These are phyloP conservation scores for Bombus haemorrhoidalis DNA, from an alignment of 1,140 invertebrate species.

Conservation along the genomic window DNA sequence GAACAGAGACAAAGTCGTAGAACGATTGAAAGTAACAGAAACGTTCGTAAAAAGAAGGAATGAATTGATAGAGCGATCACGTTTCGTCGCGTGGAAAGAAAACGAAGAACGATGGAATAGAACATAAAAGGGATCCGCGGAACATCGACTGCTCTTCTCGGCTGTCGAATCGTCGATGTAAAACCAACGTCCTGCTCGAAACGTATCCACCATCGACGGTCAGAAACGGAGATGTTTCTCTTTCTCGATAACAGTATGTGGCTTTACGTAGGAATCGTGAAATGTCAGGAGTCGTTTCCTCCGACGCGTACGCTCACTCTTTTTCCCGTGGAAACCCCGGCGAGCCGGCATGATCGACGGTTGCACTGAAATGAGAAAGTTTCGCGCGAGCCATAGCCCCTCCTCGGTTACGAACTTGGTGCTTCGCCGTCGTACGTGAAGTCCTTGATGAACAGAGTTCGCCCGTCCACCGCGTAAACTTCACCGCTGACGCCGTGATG, in stretches of 20 bases:
- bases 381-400: not conserved
- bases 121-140: not conserved
- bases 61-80: not conserved
- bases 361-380: conserved; percentile 9
- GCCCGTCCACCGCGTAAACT: conserved; percentile 93
- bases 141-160: not conserved
- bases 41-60: not conserved
- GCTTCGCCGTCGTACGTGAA: conserved; percentile 95
- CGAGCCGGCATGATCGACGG: not conserved
- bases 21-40: not conserved
- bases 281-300: not conserved
- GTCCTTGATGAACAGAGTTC: conserved; percentile 93
- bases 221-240: not conserved
- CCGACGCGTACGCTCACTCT: not conserved
- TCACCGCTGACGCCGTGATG: conserved; percentile 93
- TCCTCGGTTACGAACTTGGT: conserved; percentile 85
- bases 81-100: not conserved
- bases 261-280: not conserved
- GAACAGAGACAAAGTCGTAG: no score
- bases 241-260: not conserved
- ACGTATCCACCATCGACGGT: not conserved
- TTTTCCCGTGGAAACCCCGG: not conserved
- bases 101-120: not conserved
- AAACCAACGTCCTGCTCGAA: not conserved
- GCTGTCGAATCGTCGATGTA: not conserved